Base-by-base conservation (phyloP, 2,888 invertebrate species). In the Sphaerophoria rueppellii region DNA sequence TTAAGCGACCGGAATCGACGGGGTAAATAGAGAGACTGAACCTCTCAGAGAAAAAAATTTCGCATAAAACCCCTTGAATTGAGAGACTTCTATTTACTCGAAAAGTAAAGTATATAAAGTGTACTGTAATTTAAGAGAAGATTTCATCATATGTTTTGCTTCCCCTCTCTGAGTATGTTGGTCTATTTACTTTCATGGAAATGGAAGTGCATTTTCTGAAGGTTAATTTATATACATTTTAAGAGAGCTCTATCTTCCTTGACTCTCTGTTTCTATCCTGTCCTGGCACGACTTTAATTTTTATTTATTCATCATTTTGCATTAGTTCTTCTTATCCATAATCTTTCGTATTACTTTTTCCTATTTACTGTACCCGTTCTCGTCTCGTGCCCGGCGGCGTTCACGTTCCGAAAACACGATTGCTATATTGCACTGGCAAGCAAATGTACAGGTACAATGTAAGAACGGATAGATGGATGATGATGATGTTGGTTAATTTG, bases 1-100 rank as follows among this genome's bases (percentile, higher is more conserved):
- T 79, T 73, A 80, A 83, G 79, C 86, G 86, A 86, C 86, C 86
- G 86, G 80, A 86, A 86, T 86, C 86, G 74, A 83, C 83, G 83
- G 76, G 80, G 77, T 86, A 86, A 83, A 86, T 86, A 83, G 86
- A 86, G 83, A 86, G 86, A 86, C 86, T 86, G 86, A 86, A 83
- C 81, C 85, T 85, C 85, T 85, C 85, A 77, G 85, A 85, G 85
- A 85, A 85, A 85, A 85, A 85, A 81, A 85, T 70, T 85, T 85
- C 81, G 65, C 81, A 81, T 81, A 81, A 83, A 85, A 85, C 85
- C 85, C 85, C 85, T 85, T 81, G 76, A 85, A 85, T 63, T 43
- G 80, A 79, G 83, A 85, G 76, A 24, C 16, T 40, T 40, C 9
- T 11, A 43, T 43, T 43, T 43, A 11, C 11, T 12, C 6, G 4